A percentile compares a stretch with the other conserved stretches of the same genome.
These are phyloP conservation scores for Myxocyprinus asiaticus DNA, from an alignment of 2,113 vertebrate genomes.

Conservation along the genomic window DNA sequence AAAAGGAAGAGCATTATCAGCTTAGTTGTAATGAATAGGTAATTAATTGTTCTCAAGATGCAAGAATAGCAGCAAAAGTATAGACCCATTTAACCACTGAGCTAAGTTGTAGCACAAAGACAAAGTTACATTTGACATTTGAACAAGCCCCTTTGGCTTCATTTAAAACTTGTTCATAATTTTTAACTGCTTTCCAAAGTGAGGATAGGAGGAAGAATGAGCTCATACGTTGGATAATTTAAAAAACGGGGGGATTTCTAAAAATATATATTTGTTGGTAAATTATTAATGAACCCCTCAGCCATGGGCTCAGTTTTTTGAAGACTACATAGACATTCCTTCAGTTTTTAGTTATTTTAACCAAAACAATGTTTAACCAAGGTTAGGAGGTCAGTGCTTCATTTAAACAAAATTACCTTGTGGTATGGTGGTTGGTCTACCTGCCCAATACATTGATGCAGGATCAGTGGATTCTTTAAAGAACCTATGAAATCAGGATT, in stretches of 20 bases:
- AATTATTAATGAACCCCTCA: slow-evolving; percentile 72
- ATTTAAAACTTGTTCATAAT: background rate
- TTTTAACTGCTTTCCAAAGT: background rate
- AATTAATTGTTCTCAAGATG: too few species aligned
- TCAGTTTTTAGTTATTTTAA: slow-evolving; percentile 61
- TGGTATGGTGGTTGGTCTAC: background rate
- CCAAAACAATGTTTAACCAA: slow-evolving; percentile 76
- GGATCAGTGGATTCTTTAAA: slow-evolving; percentile 27
- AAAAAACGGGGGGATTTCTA: slow-evolving; percentile 44
- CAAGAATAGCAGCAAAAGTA: too few species aligned
- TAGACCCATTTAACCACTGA: too few species aligned
- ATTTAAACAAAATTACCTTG: slow-evolving; percentile 41
- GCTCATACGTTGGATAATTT: slow-evolving; percentile 37
- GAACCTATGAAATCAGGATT: background rate
- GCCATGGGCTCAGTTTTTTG: slow-evolving; percentile 45
- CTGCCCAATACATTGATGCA: slow-evolving; percentile 1
- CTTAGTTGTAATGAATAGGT: background rate
- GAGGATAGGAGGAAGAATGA: slow-evolving; percentile 12
- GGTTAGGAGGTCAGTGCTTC: slow-evolving; percentile 57
- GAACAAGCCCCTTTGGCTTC: too few species aligned
- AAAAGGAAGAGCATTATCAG: slow-evolving; percentile 23
- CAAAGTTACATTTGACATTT: too few species aligned
- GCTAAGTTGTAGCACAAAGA: too few species aligned
- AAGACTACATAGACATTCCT: slow-evolving; percentile 44
- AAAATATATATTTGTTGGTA: slow-evolving; percentile 64